These are phyloP conservation scores for Sitophilus oryzae DNA, from an alignment of 1,140 invertebrate species.

Conservation along the genomic window DNA sequence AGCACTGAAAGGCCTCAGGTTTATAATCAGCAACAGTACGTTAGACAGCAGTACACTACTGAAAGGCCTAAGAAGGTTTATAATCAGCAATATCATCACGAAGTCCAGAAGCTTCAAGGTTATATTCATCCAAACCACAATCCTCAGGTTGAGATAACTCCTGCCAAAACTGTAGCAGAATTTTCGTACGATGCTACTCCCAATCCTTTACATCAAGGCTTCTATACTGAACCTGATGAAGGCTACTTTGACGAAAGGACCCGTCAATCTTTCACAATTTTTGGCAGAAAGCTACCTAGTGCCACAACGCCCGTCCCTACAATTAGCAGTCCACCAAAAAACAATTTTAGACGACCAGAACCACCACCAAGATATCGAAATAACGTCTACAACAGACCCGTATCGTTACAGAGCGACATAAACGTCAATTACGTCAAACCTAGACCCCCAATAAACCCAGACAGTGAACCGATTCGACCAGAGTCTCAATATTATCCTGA, in stretches of 20 bases:
- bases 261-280: slow-evolving; percentile 69
- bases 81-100: slow-evolving; percentile 11
- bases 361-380: slow-evolving; percentile 21
- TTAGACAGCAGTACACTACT: neutral
- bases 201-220: slow-evolving; percentile 58
- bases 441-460: slow-evolving; percentile 56
- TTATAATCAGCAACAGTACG: slow-evolving; percentile 9
- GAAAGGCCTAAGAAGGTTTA: too few species aligned
- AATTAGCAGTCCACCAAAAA: slow-evolving; percentile 15
- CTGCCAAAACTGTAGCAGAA: slow-evolving; percentile 30
- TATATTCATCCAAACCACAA: neutral
- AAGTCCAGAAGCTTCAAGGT: slow-evolving; percentile 5
- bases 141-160: slow-evolving; percentile 5
- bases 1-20: slow-evolving; percentile 39
- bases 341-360: slow-evolving; percentile 12
- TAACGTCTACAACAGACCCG: slow-evolving; percentile 42
- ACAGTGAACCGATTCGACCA: slow-evolving; percentile 50
- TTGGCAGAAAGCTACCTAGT: slow-evolving; percentile 60
- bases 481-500: slow-evolving; percentile 25
- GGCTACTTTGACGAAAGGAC: slow-evolving; percentile 66
- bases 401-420: slow-evolving; percentile 53
- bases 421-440: slow-evolving; percentile 57
- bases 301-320: slow-evolving; percentile 47
- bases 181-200: slow-evolving; percentile 48
- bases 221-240: slow-evolving; percentile 67